phyloP scores from a whole-genome alignment of 2,797 vertebrate species.

The Chrosomus eos region DNA sequence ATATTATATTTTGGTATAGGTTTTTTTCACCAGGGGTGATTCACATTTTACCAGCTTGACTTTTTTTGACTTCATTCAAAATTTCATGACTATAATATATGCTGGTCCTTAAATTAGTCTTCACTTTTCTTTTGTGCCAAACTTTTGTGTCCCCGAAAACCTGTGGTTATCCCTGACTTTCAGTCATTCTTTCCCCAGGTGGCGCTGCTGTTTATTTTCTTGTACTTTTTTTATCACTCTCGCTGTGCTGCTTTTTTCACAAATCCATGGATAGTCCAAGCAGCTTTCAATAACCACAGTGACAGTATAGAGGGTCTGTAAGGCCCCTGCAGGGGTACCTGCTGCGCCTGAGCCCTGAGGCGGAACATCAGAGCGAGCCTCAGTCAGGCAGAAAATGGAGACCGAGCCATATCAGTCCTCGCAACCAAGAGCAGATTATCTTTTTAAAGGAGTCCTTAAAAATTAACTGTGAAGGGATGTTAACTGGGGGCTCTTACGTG shows the following conservation, averaged over 20 bases:
- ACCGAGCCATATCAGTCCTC: constrained; percentile 61
- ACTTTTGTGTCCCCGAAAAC: neutral
- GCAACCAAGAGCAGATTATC: constrained; percentile 69
- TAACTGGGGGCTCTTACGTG: constrained; percentile 65
- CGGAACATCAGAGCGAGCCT: constrained; percentile 69
- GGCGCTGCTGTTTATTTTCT: neutral
- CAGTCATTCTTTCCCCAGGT: constrained; percentile 5
- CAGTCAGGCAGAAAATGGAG: constrained; percentile 78
- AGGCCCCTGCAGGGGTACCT: constrained; percentile 43
- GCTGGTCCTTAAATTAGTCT: constrained; percentile 12
- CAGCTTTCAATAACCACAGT: constrained; percentile 12
- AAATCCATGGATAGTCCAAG: constrained; percentile 35
- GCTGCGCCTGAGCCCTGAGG: constrained; percentile 48
- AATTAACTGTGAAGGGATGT: constrained; percentile 68
- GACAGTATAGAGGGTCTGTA: neutral
- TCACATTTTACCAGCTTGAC: neutral
- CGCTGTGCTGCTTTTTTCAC: neutral
- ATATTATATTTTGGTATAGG: no score
- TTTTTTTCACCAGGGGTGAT: neutral
- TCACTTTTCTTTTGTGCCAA: constrained; percentile 12
- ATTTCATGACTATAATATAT: neutral
- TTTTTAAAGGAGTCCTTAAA: constrained; percentile 72
- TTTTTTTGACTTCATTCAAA: neutral
- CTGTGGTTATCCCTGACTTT: neutral
- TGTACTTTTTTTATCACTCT: constrained; percentile 7